A percentile compares a stretch with the other conserved stretches of the same genome.
Evolutionary conservation across 2,113 vertebrate genomes (phyloP).

Genomic region (Eidolon helvum): DNA sequence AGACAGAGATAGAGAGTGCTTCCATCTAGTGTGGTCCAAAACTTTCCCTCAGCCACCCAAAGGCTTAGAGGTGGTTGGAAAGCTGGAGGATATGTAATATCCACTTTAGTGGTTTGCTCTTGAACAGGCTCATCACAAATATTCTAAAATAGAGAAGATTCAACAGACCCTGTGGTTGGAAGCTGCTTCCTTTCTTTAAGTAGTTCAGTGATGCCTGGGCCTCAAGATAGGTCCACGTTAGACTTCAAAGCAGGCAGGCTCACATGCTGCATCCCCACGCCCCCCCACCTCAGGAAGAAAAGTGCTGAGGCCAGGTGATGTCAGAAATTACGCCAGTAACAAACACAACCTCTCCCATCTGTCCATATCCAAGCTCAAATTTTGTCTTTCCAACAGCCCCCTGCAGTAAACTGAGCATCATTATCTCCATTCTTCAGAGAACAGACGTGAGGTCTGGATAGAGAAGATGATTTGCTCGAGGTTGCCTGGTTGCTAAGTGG

Average conservation of each 20-base stretch:
- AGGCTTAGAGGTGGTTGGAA: not conserved
- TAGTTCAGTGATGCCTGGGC: not conserved
- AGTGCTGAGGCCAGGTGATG: not conserved
- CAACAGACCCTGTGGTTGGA: not conserved
- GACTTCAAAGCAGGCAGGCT: not conserved
- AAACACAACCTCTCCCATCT: not conserved
- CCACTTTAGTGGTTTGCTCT: not conserved
- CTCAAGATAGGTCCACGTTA: not conserved
- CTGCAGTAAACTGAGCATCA: not conserved
- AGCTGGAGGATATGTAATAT: not conserved
- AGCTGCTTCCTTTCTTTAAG: not conserved
- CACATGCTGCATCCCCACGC: not conserved
- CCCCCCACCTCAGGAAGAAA: not conserved
- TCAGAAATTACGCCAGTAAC: not conserved
- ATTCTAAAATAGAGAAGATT: not conserved
- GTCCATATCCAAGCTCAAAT: not conserved
- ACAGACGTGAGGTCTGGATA: not conserved
- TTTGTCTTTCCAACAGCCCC: not conserved
- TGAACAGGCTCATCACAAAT: not conserved
- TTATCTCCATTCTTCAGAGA: not conserved
- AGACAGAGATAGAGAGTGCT: not conserved
- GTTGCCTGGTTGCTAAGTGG: not conserved
- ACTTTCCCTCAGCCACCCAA: not conserved
- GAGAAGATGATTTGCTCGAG: not conserved
- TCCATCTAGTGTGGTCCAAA: not conserved